phyloP scores from a whole-genome alignment of 2,113 vertebrate genomes.

The Parotia lawesii region DNA sequence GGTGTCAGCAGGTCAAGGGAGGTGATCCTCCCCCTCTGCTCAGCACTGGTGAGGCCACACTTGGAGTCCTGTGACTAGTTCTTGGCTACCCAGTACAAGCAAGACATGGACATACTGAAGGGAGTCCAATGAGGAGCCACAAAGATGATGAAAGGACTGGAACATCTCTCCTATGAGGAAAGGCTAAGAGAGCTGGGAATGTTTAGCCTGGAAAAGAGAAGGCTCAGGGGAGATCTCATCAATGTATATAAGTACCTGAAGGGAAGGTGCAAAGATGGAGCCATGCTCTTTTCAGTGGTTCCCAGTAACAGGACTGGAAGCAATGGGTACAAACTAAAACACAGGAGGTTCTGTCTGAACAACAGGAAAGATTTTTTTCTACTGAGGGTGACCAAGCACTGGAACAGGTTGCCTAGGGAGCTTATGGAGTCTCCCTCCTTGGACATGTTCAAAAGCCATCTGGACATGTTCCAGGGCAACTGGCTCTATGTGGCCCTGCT shows the following conservation, averaged over 20 bases:
- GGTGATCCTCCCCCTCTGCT: neutral
- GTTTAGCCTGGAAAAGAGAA: neutral
- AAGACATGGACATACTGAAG: neutral
- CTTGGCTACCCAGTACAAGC: neutral
- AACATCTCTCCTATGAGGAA: neutral
- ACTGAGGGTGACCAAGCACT: neutral
- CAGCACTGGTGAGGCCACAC: neutral
- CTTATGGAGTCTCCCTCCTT: neutral
- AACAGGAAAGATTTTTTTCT: neutral
- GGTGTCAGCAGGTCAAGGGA: neutral
- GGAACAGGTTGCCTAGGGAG: neutral
- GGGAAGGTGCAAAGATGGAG: neutral
- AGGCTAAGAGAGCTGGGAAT: neutral
- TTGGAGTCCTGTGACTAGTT: neutral
- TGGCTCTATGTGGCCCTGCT: neutral
- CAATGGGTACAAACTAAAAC: neutral
- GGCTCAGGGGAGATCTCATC: neutral
- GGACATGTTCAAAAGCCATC: neutral
- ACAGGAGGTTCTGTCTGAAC: neutral
- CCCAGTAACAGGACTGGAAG: neutral
- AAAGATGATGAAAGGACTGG: neutral
- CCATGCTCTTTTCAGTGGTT: neutral
- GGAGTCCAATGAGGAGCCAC: neutral
- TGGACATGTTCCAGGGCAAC: neutral
- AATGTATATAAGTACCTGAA: neutral